Percentiles rank a stretch among this genome's conserved stretches.
phyloP scores from a whole-genome alignment of 2,888 invertebrate genomes.

The Melanostoma mellinum region DNA sequence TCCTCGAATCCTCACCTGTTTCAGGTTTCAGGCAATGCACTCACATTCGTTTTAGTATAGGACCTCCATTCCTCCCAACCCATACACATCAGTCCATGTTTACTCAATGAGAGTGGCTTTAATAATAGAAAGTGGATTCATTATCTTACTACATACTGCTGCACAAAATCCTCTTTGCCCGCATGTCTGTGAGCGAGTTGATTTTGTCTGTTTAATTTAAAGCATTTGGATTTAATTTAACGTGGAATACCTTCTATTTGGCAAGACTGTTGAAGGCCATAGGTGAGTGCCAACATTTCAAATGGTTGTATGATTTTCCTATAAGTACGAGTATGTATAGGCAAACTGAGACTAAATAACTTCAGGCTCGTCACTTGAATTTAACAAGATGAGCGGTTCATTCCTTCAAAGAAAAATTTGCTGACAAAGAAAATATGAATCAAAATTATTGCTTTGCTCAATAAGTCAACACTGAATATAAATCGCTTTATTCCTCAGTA shows the following conservation, averaged over 20 bases:
- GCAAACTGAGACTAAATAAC: too few species aligned
- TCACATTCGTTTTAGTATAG: constrained; percentile 1
- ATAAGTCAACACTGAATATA: too few species aligned
- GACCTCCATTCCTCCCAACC: constrained; percentile 7
- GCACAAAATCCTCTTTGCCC: constrained; percentile 20
- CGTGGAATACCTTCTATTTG: background rate
- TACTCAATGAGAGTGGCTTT: constrained; percentile 69
- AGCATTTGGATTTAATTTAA: constrained; percentile 18
- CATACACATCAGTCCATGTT: constrained; percentile 13
- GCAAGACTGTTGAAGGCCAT: too few species aligned
- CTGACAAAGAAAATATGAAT: too few species aligned
- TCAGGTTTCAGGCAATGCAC: constrained; percentile 75
- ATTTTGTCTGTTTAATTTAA: constrained; percentile 27
- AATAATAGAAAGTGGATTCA: constrained; percentile 68
- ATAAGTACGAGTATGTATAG: too few species aligned
- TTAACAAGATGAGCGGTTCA: too few species aligned
- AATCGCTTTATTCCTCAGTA: too few species aligned
- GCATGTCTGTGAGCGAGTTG: background rate
- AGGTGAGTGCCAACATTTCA: too few species aligned
- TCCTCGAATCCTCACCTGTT: constrained; percentile 61
- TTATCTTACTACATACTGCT: constrained; percentile 25
- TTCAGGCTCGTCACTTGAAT: too few species aligned
- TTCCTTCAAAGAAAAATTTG: too few species aligned
- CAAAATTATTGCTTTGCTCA: too few species aligned
- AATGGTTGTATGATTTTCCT: too few species aligned